A percentile compares a stretch with the other conserved stretches of the same genome.
phyloP scores from a whole-genome alignment of 2,888 invertebrate species.

The Phania funesta region DNA sequence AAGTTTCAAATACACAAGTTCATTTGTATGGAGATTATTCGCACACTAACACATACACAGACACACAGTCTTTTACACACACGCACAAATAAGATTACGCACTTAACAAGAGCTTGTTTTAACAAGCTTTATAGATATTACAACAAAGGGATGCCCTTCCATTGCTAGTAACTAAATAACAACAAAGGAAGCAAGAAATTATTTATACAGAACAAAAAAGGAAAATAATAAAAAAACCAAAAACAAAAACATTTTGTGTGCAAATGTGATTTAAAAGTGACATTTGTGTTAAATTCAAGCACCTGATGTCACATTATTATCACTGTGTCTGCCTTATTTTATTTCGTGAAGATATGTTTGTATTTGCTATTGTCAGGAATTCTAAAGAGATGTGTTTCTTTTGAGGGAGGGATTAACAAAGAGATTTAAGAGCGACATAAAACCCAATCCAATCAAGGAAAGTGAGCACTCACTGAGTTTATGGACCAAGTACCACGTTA shows the following conservation, averaged over 20 bases:
- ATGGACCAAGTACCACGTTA: too few relatives aligned
- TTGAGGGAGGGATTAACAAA: too few relatives aligned
- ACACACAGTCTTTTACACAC: background rate
- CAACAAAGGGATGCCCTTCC: constrained; percentile 55
- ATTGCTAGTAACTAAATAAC: constrained; percentile 17
- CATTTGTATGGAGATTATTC: too few relatives aligned
- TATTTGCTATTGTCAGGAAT: background rate
- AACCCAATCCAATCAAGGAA: too few relatives aligned
- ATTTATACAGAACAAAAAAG: constrained; percentile 43
- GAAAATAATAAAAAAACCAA: background rate
- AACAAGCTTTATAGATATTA: constrained; percentile 52
- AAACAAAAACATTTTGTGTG: constrained; percentile 53
- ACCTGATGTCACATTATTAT: constrained; percentile 66
- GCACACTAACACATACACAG: too few relatives aligned
- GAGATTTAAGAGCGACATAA: too few relatives aligned
- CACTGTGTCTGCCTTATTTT: constrained; percentile 31
- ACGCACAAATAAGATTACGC: background rate
- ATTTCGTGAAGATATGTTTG: background rate
- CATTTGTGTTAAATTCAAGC: constrained; percentile 65
- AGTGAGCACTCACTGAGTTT: too few relatives aligned
- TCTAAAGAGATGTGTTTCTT: too few relatives aligned
- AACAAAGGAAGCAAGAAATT: constrained; percentile 6
- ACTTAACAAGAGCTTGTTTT: constrained; percentile 11
- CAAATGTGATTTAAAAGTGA: constrained; percentile 65
- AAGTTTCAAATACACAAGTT: too few relatives aligned